Evolutionary conservation across 2,113 vertebrate species (phyloP), one percentile per base, ranked within the genome.

Genomic region (Enhydra lutris): DNA sequence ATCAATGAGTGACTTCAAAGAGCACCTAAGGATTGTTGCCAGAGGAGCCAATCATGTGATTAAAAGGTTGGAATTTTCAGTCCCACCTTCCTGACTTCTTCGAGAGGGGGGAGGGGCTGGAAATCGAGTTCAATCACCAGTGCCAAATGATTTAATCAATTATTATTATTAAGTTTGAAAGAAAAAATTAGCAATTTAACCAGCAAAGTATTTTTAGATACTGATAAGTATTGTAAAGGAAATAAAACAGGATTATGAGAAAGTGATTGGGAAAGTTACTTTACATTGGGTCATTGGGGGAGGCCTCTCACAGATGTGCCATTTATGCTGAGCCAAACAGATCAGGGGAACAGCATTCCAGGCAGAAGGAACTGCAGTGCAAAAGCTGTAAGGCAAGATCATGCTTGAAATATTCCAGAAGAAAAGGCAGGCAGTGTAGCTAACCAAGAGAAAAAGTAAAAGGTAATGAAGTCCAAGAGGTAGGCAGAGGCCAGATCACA

Each of bases 141-240:
- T 36, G 34, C 34, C 67, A 34, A 36, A 18, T 18, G 67, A 69
- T 69, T 69, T 20, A 69, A 69, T n/a, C 67, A 69, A 9, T 69
- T 52, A 71, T 14, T 79, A 52, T 20, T 79, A 34, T 50, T 79
- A 52, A 52, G 31, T 79, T 47, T 83, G 69, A 90, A 78, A 94
- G 57, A 86, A 91, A 42, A 91, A 69, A 52, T 80, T 55, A 78
- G 20, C 42, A 74, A 29, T 82, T 82, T 78, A 26, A 12, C 39
- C 42, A 71, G 18, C 34, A 90, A 95, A 90, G 31, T 88, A 94
- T 71, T 73, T 94, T 84, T 90, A 90, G 17, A 85, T 36, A 65
- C 29, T 34, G 47, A 8, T 55, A 92, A 45, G 29, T 45, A 59
- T 20, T 55, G 26, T 89, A 47, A 90, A 85, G 55, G 65, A 94